These are phyloP conservation scores for Notolabrus celidotus DNA, from an alignment of 2,797 vertebrate species.

Conservation along the genomic window DNA sequence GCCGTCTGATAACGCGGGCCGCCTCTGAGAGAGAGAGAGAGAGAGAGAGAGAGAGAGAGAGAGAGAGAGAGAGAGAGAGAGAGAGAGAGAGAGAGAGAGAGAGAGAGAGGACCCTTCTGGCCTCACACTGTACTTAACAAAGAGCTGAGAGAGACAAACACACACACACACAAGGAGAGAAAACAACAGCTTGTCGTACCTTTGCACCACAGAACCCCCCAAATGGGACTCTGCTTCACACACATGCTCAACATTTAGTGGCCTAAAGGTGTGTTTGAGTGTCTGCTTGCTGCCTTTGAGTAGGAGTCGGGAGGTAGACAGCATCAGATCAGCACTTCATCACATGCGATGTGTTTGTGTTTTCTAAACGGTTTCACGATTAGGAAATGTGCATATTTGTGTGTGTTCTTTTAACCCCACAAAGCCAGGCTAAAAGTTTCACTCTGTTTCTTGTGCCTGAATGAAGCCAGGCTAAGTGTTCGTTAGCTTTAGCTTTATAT, in stretches of 20 bases:
- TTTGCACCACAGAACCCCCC: constrained; percentile 50
- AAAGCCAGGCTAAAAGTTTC: too few relatives aligned
- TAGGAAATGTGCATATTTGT: neutral
- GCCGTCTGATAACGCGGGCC: constrained; percentile 67
- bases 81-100: too few relatives aligned
- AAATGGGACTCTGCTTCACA: constrained; percentile 58
- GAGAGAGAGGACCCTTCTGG: constrained; percentile 52
- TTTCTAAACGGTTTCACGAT: neutral
- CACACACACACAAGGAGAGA: constrained; percentile 31
- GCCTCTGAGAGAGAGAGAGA: constrained; percentile 43
- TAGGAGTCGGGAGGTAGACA: neutral
- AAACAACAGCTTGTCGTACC: constrained; percentile 63
- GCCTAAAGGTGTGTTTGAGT: constrained; percentile 58
- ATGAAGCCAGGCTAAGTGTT: neutral
- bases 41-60: constrained; percentile 28
- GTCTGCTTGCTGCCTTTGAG: constrained; percentile 43
- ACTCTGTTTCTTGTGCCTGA: too few relatives aligned
- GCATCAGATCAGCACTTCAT: constrained; percentile 52
- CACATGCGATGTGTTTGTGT: constrained; percentile 9
- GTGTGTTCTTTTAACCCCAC: neutral
- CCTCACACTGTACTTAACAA: constrained; percentile 48
- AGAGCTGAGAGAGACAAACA: constrained; percentile 38
- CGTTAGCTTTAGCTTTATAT: too few relatives aligned
- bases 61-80: constrained; percentile 28
- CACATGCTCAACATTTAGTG: constrained; percentile 59